phyloP scores from a whole-genome alignment of 2,797 vertebrate species.

The Lagodon rhomboides region DNA sequence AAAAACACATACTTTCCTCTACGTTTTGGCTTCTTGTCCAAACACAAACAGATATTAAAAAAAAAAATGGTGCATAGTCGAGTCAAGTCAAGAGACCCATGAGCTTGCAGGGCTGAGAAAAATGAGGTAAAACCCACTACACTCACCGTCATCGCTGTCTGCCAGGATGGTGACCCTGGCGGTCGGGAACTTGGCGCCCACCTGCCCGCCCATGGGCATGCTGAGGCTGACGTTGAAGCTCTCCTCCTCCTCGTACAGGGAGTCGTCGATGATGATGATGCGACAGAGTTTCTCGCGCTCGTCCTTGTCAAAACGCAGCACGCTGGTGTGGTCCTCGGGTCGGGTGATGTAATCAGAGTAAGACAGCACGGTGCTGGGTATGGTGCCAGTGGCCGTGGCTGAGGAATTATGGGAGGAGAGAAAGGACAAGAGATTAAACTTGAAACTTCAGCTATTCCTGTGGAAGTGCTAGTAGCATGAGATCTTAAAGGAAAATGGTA shows the following conservation, averaged over 20 bases:
- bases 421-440: background rate
- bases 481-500: background rate
- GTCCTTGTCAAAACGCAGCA: constrained; percentile 89
- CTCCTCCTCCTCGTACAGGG: constrained; percentile 91
- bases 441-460: background rate
- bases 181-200: constrained; percentile 86
- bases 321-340: constrained; percentile 89
- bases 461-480: background rate
- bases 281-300: constrained; percentile 88
- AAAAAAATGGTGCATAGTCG: too few relatives aligned
- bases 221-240: constrained; percentile 90
- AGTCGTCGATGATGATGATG: constrained; percentile 91
- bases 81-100: too few relatives aligned
- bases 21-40: too few relatives aligned
- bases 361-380: constrained; percentile 87
- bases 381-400: constrained; percentile 89
- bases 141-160: constrained; percentile 90
- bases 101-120: background rate
- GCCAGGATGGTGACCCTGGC: constrained; percentile 87
- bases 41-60: too few relatives aligned
- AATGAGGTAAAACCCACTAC: background rate
- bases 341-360: constrained; percentile 92
- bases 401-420: constrained; percentile 16
- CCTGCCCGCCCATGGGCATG: constrained; percentile 88
- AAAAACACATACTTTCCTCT: too few relatives aligned